phyloP scores from a whole-genome alignment of 2,113 vertebrate genomes.

The Ivindomyrus marchei region DNA sequence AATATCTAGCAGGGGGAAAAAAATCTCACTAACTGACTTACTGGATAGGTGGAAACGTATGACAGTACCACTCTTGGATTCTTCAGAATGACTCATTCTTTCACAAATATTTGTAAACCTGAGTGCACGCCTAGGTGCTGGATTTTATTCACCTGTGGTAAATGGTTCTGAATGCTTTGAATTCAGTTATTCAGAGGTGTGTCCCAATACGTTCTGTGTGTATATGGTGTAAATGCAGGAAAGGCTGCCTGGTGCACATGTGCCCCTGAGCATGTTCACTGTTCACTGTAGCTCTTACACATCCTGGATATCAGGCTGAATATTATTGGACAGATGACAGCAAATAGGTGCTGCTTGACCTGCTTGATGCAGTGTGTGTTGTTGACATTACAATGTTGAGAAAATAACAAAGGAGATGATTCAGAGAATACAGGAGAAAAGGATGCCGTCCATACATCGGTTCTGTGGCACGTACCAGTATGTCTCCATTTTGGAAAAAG shows the following conservation, averaged over 20 bases:
- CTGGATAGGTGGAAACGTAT: neutral
- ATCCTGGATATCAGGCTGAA: neutral
- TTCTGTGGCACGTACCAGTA: neutral
- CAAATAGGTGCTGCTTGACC: neutral
- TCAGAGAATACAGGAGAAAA: conserved; percentile 23
- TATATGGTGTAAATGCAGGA: no score
- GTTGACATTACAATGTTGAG: neutral
- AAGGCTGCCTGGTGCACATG: neutral
- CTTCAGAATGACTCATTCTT: neutral
- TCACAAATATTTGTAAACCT: neutral
- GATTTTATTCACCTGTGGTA: neutral
- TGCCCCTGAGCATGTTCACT: neutral
- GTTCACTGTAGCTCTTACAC: neutral
- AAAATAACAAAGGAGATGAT: conserved; percentile 20
- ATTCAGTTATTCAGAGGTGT: neutral
- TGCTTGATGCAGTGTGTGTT: neutral
- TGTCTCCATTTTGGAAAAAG: neutral
- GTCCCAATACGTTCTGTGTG: neutral
- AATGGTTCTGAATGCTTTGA: neutral
- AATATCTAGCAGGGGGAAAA: no score
- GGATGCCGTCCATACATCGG: neutral
- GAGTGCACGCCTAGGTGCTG: neutral
- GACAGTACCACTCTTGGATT: neutral
- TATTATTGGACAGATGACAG: neutral
- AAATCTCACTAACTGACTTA: no score